Conservation (phyloP, 2,113 vertebrate genomes). For the Forbesichthys papilliferus region DNA sequence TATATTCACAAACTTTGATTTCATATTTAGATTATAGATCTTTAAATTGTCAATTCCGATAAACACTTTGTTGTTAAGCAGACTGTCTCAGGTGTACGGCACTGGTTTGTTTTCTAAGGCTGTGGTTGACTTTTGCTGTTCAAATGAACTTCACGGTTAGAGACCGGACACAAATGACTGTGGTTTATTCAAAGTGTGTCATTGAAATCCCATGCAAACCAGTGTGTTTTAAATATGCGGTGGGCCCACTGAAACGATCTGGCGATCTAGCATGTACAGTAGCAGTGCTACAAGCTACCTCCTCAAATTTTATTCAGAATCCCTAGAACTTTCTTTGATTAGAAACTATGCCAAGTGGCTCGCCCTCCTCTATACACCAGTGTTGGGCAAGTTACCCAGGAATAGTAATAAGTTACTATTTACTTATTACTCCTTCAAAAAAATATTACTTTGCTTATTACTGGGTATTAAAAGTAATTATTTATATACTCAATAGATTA, state of each 20-base stretch:
- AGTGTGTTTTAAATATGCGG: slow-evolving; percentile 63
- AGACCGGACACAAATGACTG: slow-evolving; percentile 70
- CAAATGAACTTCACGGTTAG: slow-evolving; percentile 71
- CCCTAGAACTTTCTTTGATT: background rate
- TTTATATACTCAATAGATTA: too few species aligned
- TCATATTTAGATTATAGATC: background rate
- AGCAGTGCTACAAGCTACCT: background rate
- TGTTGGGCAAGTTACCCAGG: too few species aligned
- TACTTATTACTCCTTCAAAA: too few species aligned
- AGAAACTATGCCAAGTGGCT: background rate
- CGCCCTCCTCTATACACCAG: background rate
- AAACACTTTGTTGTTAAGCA: background rate
- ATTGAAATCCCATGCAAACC: slow-evolving; percentile 78
- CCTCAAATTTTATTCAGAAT: background rate
- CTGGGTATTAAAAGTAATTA: too few species aligned
- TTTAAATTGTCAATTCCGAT: too few species aligned
- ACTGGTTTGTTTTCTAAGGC: slow-evolving; percentile 10
- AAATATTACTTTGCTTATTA: too few species aligned
- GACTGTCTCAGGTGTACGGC: background rate
- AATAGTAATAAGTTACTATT: too few species aligned
- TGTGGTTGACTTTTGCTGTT: slow-evolving; percentile 67
- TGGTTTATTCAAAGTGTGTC: slow-evolving; percentile 73
- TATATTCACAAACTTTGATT: too few species aligned
- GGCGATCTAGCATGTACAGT: background rate
- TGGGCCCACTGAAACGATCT: slow-evolving; percentile 16